Percentiles rank a stretch among this genome's conserved stretches.
phyloP scores from a whole-genome alignment of 2,113 vertebrate genomes.

The Turdus rufiventris region DNA sequence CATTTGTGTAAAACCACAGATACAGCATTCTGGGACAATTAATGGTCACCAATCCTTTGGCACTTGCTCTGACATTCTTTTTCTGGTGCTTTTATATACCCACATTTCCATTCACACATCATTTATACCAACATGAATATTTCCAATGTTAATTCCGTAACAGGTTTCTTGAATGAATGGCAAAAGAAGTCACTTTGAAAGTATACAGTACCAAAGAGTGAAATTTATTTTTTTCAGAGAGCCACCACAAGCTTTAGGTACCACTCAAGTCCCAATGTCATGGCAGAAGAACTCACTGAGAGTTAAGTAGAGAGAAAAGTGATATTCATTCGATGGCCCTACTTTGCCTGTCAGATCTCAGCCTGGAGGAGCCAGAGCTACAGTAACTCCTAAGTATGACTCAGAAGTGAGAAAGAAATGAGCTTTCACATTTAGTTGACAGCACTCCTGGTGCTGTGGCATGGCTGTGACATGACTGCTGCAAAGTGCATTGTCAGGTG shows the following conservation, averaged over 20 bases:
- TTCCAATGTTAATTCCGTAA: not conserved
- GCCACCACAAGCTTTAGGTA: not conserved
- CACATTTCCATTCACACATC: not conserved
- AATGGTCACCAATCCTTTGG: not conserved
- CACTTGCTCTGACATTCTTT: not conserved
- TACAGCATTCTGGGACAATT: not conserved
- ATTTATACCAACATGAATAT: not conserved
- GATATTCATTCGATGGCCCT: not conserved
- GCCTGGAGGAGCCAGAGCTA: not conserved
- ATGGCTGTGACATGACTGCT: not conserved
- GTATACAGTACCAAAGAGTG: not conserved
- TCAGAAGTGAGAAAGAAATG: not conserved
- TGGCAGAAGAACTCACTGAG: not conserved
- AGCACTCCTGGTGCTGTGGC: not conserved
- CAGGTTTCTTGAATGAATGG: not conserved
- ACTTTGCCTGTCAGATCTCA: not conserved
- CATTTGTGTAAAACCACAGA: not conserved
- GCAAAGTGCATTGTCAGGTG: not conserved
- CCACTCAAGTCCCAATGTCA: not conserved
- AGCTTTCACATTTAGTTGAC: not conserved
- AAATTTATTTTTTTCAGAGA: not conserved
- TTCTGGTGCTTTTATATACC: not conserved
- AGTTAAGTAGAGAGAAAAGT: not conserved
- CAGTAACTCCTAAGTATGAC: not conserved
- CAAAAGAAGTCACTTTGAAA: not conserved